phyloP scores from a whole-genome alignment of 2,113 vertebrate genomes.

The Chaetodon trifascialis region DNA sequence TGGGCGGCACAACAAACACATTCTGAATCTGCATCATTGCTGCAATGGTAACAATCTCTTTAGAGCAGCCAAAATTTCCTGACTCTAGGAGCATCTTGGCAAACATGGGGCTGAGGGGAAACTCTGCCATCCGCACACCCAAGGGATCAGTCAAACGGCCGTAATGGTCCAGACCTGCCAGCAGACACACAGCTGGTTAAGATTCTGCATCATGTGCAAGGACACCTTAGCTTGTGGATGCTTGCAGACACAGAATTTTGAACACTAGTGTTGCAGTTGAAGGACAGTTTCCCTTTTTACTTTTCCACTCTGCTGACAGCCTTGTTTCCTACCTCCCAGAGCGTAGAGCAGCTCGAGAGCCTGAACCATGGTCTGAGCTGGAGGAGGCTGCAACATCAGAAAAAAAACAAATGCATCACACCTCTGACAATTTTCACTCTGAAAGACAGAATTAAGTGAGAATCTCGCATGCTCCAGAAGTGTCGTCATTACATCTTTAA shows the following conservation, averaged over 20 bases:
- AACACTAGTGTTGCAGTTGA: slow-evolving; percentile 9
- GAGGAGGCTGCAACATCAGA: slow-evolving; percentile 88
- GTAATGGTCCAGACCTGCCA: slow-evolving; percentile 94
- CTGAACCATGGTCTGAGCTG: slow-evolving; percentile 98
- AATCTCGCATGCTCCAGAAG: not conserved
- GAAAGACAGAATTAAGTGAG: slow-evolving; percentile 4
- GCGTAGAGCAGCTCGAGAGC: slow-evolving; percentile 96
- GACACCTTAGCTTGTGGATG: not conserved
- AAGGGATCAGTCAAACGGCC: slow-evolving; percentile 94
- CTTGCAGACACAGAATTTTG: slow-evolving; percentile 11
- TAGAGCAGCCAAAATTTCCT: slow-evolving; percentile 97
- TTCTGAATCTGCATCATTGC: slow-evolving; percentile 99
- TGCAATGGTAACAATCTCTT: slow-evolving; percentile 96
- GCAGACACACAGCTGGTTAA: slow-evolving; percentile 15
- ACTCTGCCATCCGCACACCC: slow-evolving; percentile 96
- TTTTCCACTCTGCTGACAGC: slow-evolving; percentile 1
- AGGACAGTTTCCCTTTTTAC: slow-evolving; percentile 14
- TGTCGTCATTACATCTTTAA: slow-evolving; percentile 26
- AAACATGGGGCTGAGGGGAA: slow-evolving; percentile 98
- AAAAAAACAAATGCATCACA: slow-evolving; percentile 2
- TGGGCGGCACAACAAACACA: slow-evolving; percentile 91
- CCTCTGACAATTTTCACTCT: slow-evolving; percentile 16
- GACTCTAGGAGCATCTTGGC: slow-evolving; percentile 99
- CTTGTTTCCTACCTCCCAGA: slow-evolving; percentile 90
- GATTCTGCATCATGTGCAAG: slow-evolving; percentile 7